Base-by-base conservation (phyloP, 2,113 vertebrate genomes). In the Okapia johnstoni region DNA sequence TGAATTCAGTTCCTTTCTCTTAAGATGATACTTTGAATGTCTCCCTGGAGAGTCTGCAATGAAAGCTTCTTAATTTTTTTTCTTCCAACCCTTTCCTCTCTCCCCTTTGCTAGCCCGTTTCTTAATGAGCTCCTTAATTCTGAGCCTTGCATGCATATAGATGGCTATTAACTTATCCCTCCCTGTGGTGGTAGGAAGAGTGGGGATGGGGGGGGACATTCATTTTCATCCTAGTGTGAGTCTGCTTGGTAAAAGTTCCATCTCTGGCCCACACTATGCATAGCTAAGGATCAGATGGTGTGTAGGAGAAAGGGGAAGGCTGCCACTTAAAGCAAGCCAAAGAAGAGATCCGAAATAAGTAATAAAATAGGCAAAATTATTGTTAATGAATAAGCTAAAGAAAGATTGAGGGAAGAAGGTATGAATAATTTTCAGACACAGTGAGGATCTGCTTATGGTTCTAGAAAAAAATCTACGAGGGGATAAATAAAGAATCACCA, bases 401-500 rank as follows among this genome's bases (percentile, higher is more conserved):
- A 80, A 93, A 88, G 50, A n/a, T 57, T 57, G 8, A 76, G 23
- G 13, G 19, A 55, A 50, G 50, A 48, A 63, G 26, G 33, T 55
- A 16, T 52, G n/a, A 90, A n/a, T 43, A 58, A 60, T 46, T 95
- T 93, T 50, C 66, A 79, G 30, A 93, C 3, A 84, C 30, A 25
- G 33, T 36, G 33, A 87, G 57, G 81, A 43, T 5, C 23, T 92
- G 9, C 52, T 40, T 86, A 16, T n/a, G n/a, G 23, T 33, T 77
- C 63, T 61, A 52, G 93, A 84, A 94, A 84, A 84, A n/a, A 79
- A 57, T n/a, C 88, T 84, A 3, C 3, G 5, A 25, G 76, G n/a
- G 19, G 87, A 73, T 88, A 90, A 88, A 79, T 79, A 88, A 95
- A 73, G 36, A 61, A 88, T 90, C 54, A 60, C 52, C 17, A 6